Base-by-base conservation (phyloP, 2,797 vertebrate genomes). In the Allobates femoralis region DNA sequence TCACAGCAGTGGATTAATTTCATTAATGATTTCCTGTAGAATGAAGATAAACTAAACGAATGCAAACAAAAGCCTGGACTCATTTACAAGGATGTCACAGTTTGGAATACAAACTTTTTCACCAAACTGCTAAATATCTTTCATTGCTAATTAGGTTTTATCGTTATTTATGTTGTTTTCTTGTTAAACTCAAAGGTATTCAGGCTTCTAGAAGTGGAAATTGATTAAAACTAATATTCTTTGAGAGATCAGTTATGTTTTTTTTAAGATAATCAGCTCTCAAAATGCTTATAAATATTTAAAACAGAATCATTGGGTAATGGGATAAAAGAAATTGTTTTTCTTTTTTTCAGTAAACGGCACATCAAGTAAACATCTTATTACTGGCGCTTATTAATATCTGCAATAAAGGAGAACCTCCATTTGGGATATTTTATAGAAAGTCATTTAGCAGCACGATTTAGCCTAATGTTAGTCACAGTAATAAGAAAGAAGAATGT, bases 21-120 rank as follows among this genome's bases (percentile, higher is more conserved):
- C 81, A 83, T 83, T 83, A 83, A 83, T 83, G 67, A 83, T 83
- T 83, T 83, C 81, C 81, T 83, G 81, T 73, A 83, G 81, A 83
- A 83, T 83, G 81, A 83, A 83, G 81, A 83, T 83, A 83, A 83
- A 83, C 81, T 73, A 83, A 73, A 62, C 50, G 81, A 75, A 83
- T 74, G 69, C 37, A 83, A 83, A 83, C 81, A 83, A 83, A 46
- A 83, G 81, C 81, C 21, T 5, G n/a, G 69, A 50, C 81, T 83
- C 81, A 83, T 83, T 83, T 83, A 83, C 81, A 74, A 83, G 69
- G 81, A 83, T 83, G 81, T 75, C 67, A 83, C 81, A 83, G 55
- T 46, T 69, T 83, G 81, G 55, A 73, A 75, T 83, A 75, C 81
- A 83, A 83, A 83, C 69, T 83, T 83, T 75, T 83, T 71, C 80